Evolutionary conservation across 2,888 invertebrate species (phyloP).

Genomic region (Linnaemya tessellans): DNA sequence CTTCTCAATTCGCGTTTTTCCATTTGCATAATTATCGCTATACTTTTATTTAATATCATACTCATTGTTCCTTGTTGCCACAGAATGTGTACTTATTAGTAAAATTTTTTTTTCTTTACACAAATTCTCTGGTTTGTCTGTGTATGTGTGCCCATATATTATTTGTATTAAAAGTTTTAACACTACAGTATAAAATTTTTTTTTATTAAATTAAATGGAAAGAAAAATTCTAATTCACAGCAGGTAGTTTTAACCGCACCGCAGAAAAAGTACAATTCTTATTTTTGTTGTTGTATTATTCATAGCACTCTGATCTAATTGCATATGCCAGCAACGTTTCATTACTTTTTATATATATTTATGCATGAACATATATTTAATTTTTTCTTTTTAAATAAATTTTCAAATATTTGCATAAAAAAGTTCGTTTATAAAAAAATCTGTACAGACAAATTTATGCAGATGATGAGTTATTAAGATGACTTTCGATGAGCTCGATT

Average conservation of each 20-base stretch:
- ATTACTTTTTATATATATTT: background rate
- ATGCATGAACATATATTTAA: no score
- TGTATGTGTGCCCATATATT: background rate
- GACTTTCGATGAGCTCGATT: background rate
- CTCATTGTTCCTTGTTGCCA: background rate
- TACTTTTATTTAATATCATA: background rate
- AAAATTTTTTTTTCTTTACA: background rate
- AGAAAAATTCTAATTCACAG: constrained; percentile 1
- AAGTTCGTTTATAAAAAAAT: background rate
- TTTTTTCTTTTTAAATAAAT: background rate
- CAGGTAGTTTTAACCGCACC: background rate
- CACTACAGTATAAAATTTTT: background rate
- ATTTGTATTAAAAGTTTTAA: background rate
- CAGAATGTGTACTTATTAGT: background rate
- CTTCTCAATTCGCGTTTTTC: no score
- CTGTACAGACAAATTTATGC: background rate
- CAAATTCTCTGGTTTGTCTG: no score
- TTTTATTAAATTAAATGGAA: background rate
- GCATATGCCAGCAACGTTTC: constrained; percentile 7
- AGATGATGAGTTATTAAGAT: background rate
- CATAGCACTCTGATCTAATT: background rate
- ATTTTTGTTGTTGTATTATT: background rate
- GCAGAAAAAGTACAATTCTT: background rate
- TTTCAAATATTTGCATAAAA: background rate
- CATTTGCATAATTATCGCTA: background rate